Percentiles rank a stretch among this genome's conserved stretches.
These are phyloP conservation scores for Scaptomyza reducta DNA, from an alignment of 2,888 invertebrate species.

Conservation along the genomic window DNA sequence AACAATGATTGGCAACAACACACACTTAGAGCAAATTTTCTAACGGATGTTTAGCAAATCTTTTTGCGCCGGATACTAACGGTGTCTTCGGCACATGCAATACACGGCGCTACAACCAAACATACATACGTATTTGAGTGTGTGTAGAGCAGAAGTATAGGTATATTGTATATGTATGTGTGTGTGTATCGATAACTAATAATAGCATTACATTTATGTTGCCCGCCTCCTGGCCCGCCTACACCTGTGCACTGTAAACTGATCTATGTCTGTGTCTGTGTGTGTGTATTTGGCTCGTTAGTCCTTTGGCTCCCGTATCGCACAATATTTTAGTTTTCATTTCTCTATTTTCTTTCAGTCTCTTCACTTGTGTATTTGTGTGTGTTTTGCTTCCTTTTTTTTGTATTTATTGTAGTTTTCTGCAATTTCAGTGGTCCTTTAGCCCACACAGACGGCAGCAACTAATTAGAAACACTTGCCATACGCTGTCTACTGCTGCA, in stretches of 20 bases:
- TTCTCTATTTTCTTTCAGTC: conserved; percentile 21
- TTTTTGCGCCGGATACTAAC: conserved; percentile 73
- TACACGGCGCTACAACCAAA: conserved; percentile 17
- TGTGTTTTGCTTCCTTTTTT: conserved; percentile 3
- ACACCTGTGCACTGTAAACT: conserved; percentile 17
- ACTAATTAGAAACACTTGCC: conserved; percentile 73
- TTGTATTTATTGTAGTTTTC: conserved; percentile 38
- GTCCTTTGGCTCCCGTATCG: conserved; percentile 38
- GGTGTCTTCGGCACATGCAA: conserved; percentile 52
- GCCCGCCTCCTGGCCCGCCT: conserved; percentile 5
- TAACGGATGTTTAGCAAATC: conserved; percentile 75
- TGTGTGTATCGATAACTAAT: conserved; percentile 71
- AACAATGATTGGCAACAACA: conserved; percentile 32
- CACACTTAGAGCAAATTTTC: conserved; percentile 53
- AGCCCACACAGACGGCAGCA: conserved; percentile 56
- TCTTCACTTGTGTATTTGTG: conserved; percentile 33
- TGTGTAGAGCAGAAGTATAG: neutral
- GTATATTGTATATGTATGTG: conserved; percentile 8
- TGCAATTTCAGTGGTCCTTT: conserved; percentile 53
- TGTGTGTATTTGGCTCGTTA: conserved; percentile 41
- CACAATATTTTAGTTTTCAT: conserved; percentile 66
- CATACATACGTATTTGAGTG: conserved; percentile 1
- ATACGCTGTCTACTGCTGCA: conserved; percentile 34
- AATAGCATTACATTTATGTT: conserved; percentile 78
- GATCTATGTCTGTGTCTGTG: conserved; percentile 1